Conservation (phyloP, 2,113 vertebrate species). For the Microtus montanus region DNA sequence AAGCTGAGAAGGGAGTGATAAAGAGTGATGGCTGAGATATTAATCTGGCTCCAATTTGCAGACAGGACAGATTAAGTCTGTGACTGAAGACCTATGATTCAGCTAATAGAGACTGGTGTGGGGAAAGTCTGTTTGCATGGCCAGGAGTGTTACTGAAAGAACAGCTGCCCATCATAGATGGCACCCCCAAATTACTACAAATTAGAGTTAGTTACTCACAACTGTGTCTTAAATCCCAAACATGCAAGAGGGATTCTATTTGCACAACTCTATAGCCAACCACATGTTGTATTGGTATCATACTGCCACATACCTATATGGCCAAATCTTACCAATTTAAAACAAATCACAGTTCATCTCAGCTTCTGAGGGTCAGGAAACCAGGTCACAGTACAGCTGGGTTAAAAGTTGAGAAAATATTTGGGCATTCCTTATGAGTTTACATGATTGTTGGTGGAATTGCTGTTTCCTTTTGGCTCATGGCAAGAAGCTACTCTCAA, state of each 20-base stretch:
- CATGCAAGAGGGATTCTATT: neutral
- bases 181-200: rapidly evolving
- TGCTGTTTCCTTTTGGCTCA: neutral
- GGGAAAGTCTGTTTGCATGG: neutral
- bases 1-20: neutral
- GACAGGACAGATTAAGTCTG: neutral
- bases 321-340: no score
- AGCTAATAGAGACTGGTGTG: neutral
- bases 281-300: rapidly evolving
- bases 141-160: neutral
- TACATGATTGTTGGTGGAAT: neutral
- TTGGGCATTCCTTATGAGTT: neutral
- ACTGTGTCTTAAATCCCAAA: neutral
- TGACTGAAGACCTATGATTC: neutral
- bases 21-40: neutral
- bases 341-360: neutral
- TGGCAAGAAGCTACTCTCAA: neutral
- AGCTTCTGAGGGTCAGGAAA: neutral
- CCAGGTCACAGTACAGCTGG: no score
- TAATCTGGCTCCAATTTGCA: conserved; percentile 5
- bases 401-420: neutral
- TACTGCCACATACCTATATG: no score
- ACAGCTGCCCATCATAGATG: neutral
- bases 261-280: neutral
- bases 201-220: neutral